Base-by-base conservation (phyloP, 1,140 invertebrate genomes). In the Rhopalosiphum maidis region DNA sequence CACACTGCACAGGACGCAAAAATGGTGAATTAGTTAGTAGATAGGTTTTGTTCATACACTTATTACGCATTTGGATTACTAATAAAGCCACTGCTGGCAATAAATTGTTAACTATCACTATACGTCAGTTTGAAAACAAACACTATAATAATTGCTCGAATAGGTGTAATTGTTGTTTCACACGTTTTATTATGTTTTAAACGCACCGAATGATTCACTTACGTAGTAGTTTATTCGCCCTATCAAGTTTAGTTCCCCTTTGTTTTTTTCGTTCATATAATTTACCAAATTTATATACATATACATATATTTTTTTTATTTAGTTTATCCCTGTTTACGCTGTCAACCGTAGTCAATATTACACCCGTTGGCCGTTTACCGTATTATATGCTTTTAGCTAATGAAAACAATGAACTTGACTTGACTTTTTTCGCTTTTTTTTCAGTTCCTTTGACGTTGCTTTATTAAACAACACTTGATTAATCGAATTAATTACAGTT, bases 351-450 rank as follows among this genome's bases (percentile, higher is more conserved):
- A 37, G 87, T 89, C 87, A 35, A 55, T 89, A 89, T 55, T 89
- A 41, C 51, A 54, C 48, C 48, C 48, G n/a, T 89, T 54, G n/a
- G 46, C 35, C 55, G 60, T 68, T 68, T 68, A n/a, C 60, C 35
- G 48, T 89, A 37, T 41, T 54, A 89, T 54, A 54, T 86, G 87
- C 87, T 89, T 89, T 89, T 89, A 89, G 87, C 87, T 89, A 89
- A 89, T 89, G 87, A 89, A 89, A 89, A 89, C 87, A 51, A 89
- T 89, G n/a, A 55, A n/a, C 46, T 35, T 51, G 35, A 54, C 30
- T 54, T 89, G 6, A 43, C 11, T 55, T 90, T 55, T 77, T 25
- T n/a, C 30, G 60, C 37, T 35, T 55, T 55, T 54, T 25, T 35
- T 86, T 18, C 85, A 86, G 46, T 86, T 86, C 85, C 85, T 86